Conservation (phyloP, 2,113 vertebrate species). For the Tachysurus fulvidraco region DNA sequence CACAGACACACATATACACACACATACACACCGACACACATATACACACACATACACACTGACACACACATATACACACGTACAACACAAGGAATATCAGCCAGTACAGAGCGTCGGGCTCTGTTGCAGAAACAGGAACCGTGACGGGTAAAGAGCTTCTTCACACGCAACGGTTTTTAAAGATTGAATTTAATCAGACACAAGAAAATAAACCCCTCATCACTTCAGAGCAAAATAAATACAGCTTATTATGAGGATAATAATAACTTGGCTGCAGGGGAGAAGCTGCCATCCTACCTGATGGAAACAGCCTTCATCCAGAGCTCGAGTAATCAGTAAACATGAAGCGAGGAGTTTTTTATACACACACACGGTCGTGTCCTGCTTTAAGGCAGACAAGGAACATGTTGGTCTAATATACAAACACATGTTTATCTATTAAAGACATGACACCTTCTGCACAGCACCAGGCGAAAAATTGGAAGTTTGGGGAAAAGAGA, state of each 20-base stretch:
- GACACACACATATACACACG: neutral
- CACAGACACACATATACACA: too few species aligned
- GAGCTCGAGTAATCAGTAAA: slow-evolving; percentile 35
- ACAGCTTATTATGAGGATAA: slow-evolving; percentile 45
- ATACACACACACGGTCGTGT: slow-evolving; percentile 30
- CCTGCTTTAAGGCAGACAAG: slow-evolving; percentile 29
- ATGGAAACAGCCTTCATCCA: slow-evolving; percentile 46
- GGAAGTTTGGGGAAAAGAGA: neutral
- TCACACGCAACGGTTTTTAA: neutral
- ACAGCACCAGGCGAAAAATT: neutral
- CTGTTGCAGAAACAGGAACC: neutral
- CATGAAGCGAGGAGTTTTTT: slow-evolving; percentile 9
- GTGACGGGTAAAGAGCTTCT: neutral
- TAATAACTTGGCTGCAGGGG: slow-evolving; percentile 50
- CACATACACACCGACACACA: too few species aligned
- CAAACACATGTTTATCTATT: slow-evolving; percentile 39
- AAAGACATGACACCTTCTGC: slow-evolving; percentile 5
- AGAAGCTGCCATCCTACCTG: slow-evolving; percentile 46
- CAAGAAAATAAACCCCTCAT: slow-evolving; percentile 15
- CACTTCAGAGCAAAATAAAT: slow-evolving; percentile 48
- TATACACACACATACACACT: neutral
- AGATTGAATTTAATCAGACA: slow-evolving; percentile 27
- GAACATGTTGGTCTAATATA: slow-evolving; percentile 28
- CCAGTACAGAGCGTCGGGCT: neutral
- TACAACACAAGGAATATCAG: neutral